Conservation (phyloP, 1,140 invertebrate species). For the Drosophila trapezifrons region DNA sequence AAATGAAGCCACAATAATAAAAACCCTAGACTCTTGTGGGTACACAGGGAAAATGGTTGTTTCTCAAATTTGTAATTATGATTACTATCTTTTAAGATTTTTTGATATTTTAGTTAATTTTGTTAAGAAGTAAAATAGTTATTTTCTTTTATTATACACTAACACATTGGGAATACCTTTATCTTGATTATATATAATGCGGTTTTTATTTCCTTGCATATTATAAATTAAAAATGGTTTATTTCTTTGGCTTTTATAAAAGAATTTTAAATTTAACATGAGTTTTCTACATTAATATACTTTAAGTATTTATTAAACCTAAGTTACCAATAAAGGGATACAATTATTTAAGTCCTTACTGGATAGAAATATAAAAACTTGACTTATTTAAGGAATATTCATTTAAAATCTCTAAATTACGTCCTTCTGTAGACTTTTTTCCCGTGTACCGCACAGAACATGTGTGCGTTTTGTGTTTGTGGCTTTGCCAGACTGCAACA, state of each 20-base stretch:
- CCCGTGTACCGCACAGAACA: conserved; percentile 7
- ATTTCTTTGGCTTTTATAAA: rapidly evolving
- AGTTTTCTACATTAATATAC: neutral
- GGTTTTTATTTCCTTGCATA: too few species aligned
- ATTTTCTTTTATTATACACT: too few species aligned
- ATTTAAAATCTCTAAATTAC: too few species aligned
- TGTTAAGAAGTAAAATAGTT: too few species aligned
- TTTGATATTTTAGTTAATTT: neutral
- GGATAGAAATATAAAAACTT: too few species aligned
- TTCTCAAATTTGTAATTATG: neutral
- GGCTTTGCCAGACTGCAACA: conserved; percentile 44
- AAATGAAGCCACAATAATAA: conserved; percentile 83
- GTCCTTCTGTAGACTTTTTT: too few species aligned
- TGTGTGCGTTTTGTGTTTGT: conserved; percentile 25
- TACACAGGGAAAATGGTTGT: neutral
- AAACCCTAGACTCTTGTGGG: conserved; percentile 47
- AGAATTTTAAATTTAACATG: neutral
- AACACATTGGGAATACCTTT: too few species aligned
- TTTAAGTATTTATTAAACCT: neutral
- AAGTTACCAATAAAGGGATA: neutral
- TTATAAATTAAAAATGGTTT: too few species aligned
- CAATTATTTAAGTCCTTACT: too few species aligned
- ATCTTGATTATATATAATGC: too few species aligned
- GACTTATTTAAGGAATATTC: too few species aligned
- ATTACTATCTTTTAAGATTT: neutral